These are phyloP conservation scores for Danio kyathit DNA, from an alignment of 2,797 vertebrate genomes.

Conservation along the genomic window DNA sequence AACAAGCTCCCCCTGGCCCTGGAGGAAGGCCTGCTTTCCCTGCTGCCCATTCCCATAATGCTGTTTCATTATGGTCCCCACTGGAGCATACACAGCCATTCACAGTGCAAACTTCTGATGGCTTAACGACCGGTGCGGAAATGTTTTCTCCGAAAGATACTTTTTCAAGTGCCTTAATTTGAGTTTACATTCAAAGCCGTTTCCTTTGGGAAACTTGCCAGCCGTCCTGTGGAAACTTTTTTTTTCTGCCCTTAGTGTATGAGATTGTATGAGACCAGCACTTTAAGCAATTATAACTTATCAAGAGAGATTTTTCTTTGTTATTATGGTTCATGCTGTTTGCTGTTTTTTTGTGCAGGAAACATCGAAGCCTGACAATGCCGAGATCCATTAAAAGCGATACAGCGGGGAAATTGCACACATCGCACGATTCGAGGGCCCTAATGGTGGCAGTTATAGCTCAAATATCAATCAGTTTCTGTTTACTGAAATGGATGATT, in stretches of 20 bases:
- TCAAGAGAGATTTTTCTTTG: conserved; percentile 40
- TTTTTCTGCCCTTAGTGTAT: conserved; percentile 35
- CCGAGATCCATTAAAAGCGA: conserved; percentile 56
- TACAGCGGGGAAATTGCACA: conserved; percentile 56
- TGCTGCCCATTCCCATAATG: conserved; percentile 75
- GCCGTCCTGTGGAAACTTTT: conserved; percentile 18
- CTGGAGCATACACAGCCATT: conserved; percentile 66
- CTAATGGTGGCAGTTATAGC: conserved; percentile 65
- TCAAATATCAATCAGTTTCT: conserved; percentile 69
- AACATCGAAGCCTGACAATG: conserved; percentile 43
- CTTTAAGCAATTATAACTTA: conserved; percentile 44
- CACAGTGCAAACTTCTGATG: conserved; percentile 62
- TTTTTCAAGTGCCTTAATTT: conserved; percentile 61
- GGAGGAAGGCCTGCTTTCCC: conserved; percentile 70
- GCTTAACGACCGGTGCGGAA: conserved; percentile 63
- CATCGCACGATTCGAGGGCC: conserved; percentile 45
- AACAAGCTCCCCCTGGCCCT: conserved; percentile 79
- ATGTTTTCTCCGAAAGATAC: conserved; percentile 59
- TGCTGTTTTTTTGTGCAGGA: not conserved
- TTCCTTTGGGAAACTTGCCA: conserved; percentile 60
- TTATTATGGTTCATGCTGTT: conserved; percentile 34
- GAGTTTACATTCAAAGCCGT: conserved; percentile 41
- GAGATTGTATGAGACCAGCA: conserved; percentile 14
- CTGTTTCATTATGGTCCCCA: conserved; percentile 71
- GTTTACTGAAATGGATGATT: conserved; percentile 71